A percentile compares a stretch with the other conserved stretches of the same genome.
These are phyloP conservation scores for Palythoa grandis DNA, from an alignment of 92 coral and sea anemone species.

Conservation along the genomic window DNA sequence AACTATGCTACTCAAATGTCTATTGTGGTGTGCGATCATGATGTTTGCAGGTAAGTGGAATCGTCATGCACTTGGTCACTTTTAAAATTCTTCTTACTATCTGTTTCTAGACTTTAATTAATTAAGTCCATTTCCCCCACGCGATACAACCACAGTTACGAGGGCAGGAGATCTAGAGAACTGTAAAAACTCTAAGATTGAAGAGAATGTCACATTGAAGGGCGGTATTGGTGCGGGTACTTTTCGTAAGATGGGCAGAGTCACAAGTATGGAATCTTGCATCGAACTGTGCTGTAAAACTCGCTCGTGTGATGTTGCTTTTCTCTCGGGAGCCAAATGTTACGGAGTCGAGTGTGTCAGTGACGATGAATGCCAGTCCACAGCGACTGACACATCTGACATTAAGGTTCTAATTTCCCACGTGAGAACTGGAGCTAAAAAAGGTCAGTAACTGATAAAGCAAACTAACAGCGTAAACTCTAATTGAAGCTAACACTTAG, in stretches of 20 bases:
- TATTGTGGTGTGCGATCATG: slow-evolving; percentile 41
- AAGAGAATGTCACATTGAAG: slow-evolving; percentile 94
- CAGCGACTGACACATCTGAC: slow-evolving; percentile 98
- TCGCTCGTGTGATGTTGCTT: slow-evolving; percentile 94
- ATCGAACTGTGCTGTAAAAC: slow-evolving; percentile 97
- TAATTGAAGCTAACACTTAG: background rate
- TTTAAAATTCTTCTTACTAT: slow-evolving; percentile 3
- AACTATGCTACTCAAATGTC: slow-evolving; percentile 45
- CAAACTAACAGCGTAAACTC: background rate
- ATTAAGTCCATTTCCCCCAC: slow-evolving; percentile 6
- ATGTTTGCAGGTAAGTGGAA: slow-evolving; percentile 30
- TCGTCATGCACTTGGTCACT: background rate
- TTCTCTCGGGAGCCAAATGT: slow-evolving; percentile 93
- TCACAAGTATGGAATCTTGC: slow-evolving; percentile 96
- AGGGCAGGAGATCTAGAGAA: slow-evolving; percentile 72
- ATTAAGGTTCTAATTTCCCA: slow-evolving; percentile 97
- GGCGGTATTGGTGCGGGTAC: slow-evolving; percentile 99
- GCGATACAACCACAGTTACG: slow-evolving; percentile 22
- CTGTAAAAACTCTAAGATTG: slow-evolving; percentile 93
- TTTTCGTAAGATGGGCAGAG: slow-evolving; percentile 93
- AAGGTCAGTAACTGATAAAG: slow-evolving; percentile 72
- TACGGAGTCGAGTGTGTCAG: slow-evolving; percentile 99
- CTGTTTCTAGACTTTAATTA: slow-evolving; percentile 10
- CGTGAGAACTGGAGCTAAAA: slow-evolving; percentile 90
- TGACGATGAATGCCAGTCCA: slow-evolving; percentile 96